Evolutionary conservation across 2,888 invertebrate species (phyloP), one percentile per base, ranked within the genome.

Genomic region (Automeris io): DNA sequence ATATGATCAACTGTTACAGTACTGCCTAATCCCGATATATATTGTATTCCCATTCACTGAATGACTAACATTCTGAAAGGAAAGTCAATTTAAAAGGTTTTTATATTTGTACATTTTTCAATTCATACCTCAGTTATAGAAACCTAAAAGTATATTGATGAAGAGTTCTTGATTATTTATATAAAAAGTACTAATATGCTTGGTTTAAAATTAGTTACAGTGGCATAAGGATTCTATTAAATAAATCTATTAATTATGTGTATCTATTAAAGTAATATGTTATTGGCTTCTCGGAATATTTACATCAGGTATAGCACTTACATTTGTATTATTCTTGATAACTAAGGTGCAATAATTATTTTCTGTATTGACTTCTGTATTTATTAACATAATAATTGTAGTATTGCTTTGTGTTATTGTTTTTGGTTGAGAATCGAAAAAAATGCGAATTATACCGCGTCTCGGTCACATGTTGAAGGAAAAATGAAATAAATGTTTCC

Each of bases 231-330:
- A 25, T 31, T 39, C 34, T 7, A 34, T 39, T 29, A 11, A 32
- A 12, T 34, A 33, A 36, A 36, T 19, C 18, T 16, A 16, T 22
- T 29, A 16, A 34, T 29, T 29, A 39, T 39, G 34, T 34, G 34
- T 29, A 16, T 8, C 5, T 29, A 4, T 23, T 39, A 34, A 34
- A 26, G 34, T 33, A 39, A 34, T 13, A 39, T 39, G 39, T 29
- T 39, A 26, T 39, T 39, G 22, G 26, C 34, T 39, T 39, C 39
- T 12, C 34, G 34, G 39, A 39, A 34, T 26, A 33, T 33, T 34
- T 34, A 39, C 22, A 34, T 39, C 39, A 39, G 39, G 39, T 39
- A 32, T 34, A n/a, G n/a, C 23, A 8, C 16, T 29, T 3, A 29
- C 16, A 29, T 19, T 19, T 29, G 7, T 23, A 5, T 8, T 29